phyloP scores from a whole-genome alignment of 1,140 invertebrate genomes.

The Myzus persicae region DNA sequence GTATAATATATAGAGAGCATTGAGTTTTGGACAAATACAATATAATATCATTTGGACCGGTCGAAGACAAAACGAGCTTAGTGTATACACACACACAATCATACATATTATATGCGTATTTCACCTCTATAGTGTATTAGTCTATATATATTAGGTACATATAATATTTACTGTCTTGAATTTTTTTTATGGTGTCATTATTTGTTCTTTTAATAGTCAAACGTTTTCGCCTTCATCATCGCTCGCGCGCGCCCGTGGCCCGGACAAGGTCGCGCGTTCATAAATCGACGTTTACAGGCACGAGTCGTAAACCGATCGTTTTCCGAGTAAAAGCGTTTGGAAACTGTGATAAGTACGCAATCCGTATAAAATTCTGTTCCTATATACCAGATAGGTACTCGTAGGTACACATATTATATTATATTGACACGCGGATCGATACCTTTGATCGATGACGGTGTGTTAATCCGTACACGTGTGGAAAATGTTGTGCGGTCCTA shows the following conservation, averaged over 20 bases:
- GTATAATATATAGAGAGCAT: neutral
- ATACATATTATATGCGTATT: neutral
- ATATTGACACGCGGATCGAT: too few species aligned
- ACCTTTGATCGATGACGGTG: too few species aligned
- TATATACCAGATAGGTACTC: neutral
- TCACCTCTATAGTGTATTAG: neutral
- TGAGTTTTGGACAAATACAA: slow-evolving; percentile 30
- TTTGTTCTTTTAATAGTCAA: slow-evolving; percentile 34
- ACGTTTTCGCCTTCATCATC: slow-evolving; percentile 42
- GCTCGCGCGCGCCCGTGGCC: neutral
- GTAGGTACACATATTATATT: too few species aligned
- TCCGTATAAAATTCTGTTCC: neutral
- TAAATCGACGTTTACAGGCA: neutral
- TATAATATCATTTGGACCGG: slow-evolving; percentile 39
- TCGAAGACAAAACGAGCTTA: neutral
- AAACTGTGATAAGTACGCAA: neutral
- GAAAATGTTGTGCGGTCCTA: neutral
- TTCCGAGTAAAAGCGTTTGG: slow-evolving; percentile 14
- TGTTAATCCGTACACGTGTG: neutral
- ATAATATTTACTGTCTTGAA: slow-evolving; percentile 20
- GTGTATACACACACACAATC: neutral
- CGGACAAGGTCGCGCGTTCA: slow-evolving; percentile 31
- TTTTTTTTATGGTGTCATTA: slow-evolving; percentile 40
- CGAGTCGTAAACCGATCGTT: slow-evolving; percentile 21
- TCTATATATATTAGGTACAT: neutral